These are phyloP conservation scores for Thaumatotibia leucotreta DNA, from an alignment of 1,140 invertebrate species.

Conservation along the genomic window DNA sequence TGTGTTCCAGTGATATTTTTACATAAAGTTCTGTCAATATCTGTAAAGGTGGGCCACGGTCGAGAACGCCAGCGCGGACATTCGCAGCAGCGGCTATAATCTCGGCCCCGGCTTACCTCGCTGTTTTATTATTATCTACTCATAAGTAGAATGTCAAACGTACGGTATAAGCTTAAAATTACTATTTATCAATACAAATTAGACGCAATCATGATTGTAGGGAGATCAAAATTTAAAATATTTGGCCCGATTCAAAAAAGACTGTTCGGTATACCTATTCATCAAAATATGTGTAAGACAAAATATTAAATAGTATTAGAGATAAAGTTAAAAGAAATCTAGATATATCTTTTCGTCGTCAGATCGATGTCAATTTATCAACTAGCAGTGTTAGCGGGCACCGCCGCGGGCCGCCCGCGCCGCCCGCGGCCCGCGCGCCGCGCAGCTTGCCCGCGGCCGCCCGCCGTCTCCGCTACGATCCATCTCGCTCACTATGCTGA, in stretches of 20 bases:
- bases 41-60: constrained; percentile 17
- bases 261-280: constrained; percentile 76
- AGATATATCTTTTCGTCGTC: constrained; percentile 52
- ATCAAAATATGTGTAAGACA: constrained; percentile 58
- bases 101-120: constrained; percentile 24
- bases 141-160: constrained; percentile 36
- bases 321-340: constrained; percentile 51
- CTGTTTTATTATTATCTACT: constrained; percentile 27
- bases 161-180: constrained; percentile 55
- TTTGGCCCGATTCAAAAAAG: constrained; percentile 74
- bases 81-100: neutral
- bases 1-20: constrained; percentile 48
- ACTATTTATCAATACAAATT: constrained; percentile 31
- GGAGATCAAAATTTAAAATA: constrained; percentile 71
- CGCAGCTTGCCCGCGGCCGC: constrained; percentile 15
- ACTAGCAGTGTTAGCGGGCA: constrained; percentile 45
- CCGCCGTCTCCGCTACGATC: constrained; percentile 17
- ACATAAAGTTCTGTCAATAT: constrained; percentile 34
- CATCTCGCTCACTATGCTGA: no score
- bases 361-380: constrained; percentile 58
- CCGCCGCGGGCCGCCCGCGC: constrained; percentile 16
- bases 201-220: constrained; percentile 64
- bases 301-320: constrained; percentile 61
- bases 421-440: neutral
- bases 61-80: constrained; percentile 16